Base-by-base conservation (phyloP, 2,888 invertebrate genomes). In the Cataglyphis altisquamis region DNA sequence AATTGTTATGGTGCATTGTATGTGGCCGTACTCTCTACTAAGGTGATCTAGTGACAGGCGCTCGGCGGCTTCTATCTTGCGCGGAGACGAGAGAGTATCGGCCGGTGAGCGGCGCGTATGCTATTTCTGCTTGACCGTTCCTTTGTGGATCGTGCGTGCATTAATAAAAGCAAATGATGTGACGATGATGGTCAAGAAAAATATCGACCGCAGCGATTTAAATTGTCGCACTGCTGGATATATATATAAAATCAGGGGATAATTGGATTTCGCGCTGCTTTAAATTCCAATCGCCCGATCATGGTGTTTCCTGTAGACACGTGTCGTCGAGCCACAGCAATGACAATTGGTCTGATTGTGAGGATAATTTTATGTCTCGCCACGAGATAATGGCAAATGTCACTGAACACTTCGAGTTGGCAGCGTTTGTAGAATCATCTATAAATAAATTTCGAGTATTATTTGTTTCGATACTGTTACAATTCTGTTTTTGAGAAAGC, bases 161-260 rank as follows among this genome's bases (percentile, higher is more conserved):
- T 85, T 83, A 77, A 72, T 73, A 70, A 81, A 73, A n/a, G 25
- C 36, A 39, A 41, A n/a, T 48, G 73, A 18, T 9, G 57, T 66
- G 67, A 67, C 67, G 85, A 84, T 87, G 85, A 84, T 87, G 87
- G 72, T 87, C 32, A 85, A 87, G 88, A 88, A 89, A 89, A 77
- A 74, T 36, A 83, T 55, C 77, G 60, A 12, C 62, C 32, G 21
- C 39, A 32, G 39, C 32, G 48, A 36, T 36, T 62, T 36, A 18
- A 48, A 64, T 52, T 75, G 21, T 67, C 75, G 5, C 18, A 15
- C n/a, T 32, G 21, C 55, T 25, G 21, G 25, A 18, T 18, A 5
- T 18, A 5, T 18, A 5, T n/a, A 15, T 36, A 52, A 60, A 45
- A 62, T 45, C 25, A 8, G 10, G 1, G 18, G 41, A 32, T 48